These are phyloP conservation scores for Platalea minor DNA, from an alignment of 2,797 vertebrate genomes.

Conservation along the genomic window DNA sequence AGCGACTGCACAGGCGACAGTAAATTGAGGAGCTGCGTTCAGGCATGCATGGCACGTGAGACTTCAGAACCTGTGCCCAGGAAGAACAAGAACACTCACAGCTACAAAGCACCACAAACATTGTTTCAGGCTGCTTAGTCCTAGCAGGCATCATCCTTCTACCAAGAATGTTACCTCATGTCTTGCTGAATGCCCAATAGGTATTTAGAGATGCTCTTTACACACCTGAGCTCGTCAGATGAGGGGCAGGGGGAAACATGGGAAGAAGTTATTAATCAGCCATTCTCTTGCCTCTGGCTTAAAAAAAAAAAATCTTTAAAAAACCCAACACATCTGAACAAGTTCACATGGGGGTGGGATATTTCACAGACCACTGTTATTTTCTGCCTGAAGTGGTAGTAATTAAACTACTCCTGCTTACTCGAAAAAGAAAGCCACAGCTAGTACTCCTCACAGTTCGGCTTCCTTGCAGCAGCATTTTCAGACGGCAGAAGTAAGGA, in stretches of 20 bases:
- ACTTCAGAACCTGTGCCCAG: background rate
- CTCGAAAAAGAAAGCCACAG: background rate
- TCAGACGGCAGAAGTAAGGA: background rate
- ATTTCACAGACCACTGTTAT: background rate
- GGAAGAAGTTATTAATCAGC: background rate
- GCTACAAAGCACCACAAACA: background rate
- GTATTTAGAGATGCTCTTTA: background rate
- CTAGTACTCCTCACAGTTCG: background rate
- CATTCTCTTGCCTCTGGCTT: background rate
- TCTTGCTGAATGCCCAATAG: background rate
- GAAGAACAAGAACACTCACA: background rate
- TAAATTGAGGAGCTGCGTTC: background rate
- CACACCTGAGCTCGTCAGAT: background rate
- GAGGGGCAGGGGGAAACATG: background rate
- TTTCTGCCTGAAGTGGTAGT: background rate
- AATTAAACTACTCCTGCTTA: background rate
- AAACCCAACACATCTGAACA: background rate
- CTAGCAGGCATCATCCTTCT: background rate
- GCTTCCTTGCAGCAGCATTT: accelerated
- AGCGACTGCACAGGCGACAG: background rate
- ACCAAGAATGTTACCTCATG: background rate
- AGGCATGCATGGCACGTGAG: accelerated
- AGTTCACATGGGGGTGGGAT: background rate
- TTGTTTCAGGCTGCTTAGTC: background rate
- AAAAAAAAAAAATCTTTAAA: background rate